A percentile compares a stretch with the other conserved stretches of the same genome.
Evolutionary conservation across 1,140 invertebrate genomes (phyloP).

Genomic region (Heliconius eleuchia): DNA sequence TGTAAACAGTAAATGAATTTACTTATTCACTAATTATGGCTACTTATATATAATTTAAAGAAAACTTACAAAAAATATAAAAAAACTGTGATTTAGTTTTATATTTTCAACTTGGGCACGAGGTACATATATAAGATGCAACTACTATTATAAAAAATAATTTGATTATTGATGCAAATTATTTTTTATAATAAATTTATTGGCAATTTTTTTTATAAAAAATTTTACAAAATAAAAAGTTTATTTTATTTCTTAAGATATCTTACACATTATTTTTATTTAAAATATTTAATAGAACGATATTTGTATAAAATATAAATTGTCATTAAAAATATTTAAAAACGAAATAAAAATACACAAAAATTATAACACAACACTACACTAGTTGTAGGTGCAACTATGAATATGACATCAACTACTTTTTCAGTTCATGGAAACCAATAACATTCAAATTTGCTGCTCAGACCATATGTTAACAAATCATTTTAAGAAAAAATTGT

Average conservation of each 20-base stretch:
- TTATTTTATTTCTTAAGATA: neutral
- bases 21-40: neutral
- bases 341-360: neutral
- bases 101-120: neutral
- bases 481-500: too few species aligned
- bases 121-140: neutral
- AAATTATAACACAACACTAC: too few species aligned
- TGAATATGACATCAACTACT: too few species aligned
- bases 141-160: too few species aligned
- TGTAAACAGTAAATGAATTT: neutral
- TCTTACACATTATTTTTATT: neutral
- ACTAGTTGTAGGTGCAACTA: too few species aligned
- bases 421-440: too few species aligned
- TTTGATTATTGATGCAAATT: too few species aligned
- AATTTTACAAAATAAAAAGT: neutral
- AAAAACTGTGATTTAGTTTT: conserved; percentile 3
- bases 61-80: neutral
- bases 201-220: neutral
- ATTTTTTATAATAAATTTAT: too few species aligned
- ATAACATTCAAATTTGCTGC: too few species aligned
- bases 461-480: too few species aligned
- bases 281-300: neutral
- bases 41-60: neutral
- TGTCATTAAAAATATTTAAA: neutral
- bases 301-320: neutral